These are phyloP conservation scores for Pholis gunnellus DNA, from an alignment of 2,113 vertebrate species.

Conservation along the genomic window DNA sequence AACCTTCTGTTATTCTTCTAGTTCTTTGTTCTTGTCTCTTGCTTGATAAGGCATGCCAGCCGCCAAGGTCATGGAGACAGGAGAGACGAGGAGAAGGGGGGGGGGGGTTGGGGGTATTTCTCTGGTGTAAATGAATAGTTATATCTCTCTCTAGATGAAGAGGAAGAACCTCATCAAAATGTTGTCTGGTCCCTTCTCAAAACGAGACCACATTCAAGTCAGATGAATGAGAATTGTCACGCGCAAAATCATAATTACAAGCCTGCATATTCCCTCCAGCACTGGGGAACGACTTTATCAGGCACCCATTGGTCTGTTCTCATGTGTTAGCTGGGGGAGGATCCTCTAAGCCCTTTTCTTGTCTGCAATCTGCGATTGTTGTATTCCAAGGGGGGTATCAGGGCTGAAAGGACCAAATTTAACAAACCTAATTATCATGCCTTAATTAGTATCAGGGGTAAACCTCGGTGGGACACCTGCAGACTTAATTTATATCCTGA, in stretches of 20 bases:
- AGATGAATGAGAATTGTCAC: conserved; percentile 84
- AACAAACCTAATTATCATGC: conserved; percentile 99
- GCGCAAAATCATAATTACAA: conserved; percentile 84
- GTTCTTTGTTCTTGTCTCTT: conserved; percentile 82
- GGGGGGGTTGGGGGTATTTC: conserved; percentile 59
- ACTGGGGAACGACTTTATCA: conserved; percentile 75
- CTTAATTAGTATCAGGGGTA: conserved; percentile 99
- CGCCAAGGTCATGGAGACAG: conserved; percentile 81
- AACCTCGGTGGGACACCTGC: conserved; percentile 99
- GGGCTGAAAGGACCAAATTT: conserved; percentile 98
- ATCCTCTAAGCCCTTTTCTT: conserved; percentile 79
- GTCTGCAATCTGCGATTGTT: conserved; percentile 84
- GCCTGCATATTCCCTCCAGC: conserved; percentile 76
- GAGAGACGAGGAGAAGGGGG: conserved; percentile 57
- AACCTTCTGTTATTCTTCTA: conserved; percentile 82
- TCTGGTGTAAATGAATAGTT: conserved; percentile 81
- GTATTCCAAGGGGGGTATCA: conserved; percentile 90
- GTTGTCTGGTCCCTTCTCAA: conserved; percentile 77
- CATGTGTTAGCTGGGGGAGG: conserved; percentile 66
- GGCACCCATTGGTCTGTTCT: conserved; percentile 73
- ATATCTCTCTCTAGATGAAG: conserved; percentile 79
- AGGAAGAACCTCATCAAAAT: conserved; percentile 83
- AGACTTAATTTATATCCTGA: conserved; percentile 99
- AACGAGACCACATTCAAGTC: conserved; percentile 77
- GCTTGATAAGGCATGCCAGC: conserved; percentile 81